These are phyloP conservation scores for Argentina silus DNA, from an alignment of 2,797 vertebrate species.

Conservation along the genomic window DNA sequence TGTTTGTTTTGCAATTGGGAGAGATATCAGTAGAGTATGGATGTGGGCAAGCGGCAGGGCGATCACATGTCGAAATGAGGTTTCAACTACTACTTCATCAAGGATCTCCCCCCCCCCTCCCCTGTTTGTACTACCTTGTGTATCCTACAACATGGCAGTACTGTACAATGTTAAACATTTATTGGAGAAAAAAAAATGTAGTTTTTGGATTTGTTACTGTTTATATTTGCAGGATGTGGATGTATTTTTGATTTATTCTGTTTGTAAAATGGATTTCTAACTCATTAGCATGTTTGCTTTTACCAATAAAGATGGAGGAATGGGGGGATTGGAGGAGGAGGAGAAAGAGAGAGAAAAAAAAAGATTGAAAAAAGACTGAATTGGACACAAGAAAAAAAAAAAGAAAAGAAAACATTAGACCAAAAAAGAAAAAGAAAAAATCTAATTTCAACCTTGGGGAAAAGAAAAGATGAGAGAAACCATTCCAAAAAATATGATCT, in stretches of 20 bases:
- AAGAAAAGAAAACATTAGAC: conserved; percentile 41
- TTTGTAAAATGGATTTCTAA: conserved; percentile 98
- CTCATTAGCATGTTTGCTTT: conserved; percentile 95
- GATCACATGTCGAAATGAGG: conserved; percentile 42
- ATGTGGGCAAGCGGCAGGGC: neutral
- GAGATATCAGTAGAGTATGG: too few relatives aligned
- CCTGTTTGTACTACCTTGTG: conserved; percentile 67
- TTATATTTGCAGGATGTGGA: conserved; percentile 98
- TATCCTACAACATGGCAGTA: conserved; percentile 65
- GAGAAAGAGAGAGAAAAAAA: conserved; percentile 32
- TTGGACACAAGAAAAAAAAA: conserved; percentile 53
- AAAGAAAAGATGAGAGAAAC: conserved; percentile 71
- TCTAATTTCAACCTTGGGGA: conserved; percentile 61
- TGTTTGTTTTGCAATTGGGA: conserved; percentile 5
- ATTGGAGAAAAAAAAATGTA: conserved; percentile 69
- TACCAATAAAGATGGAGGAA: conserved; percentile 98
- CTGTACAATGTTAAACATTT: conserved; percentile 91
- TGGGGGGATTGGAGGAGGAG: conserved; percentile 78
- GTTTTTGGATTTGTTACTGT: conserved; percentile 97
- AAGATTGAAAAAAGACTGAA: conserved; percentile 39
- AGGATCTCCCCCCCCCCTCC: conserved; percentile 37
- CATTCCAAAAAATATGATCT: conserved; percentile 86
- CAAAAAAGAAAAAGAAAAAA: conserved; percentile 33
- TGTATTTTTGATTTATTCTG: conserved; percentile 95
- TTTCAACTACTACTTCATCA: conserved; percentile 34